Evolutionary conservation across 2,797 vertebrate species (phyloP).

Genomic region (Paedocypris micromegethes): DNA sequence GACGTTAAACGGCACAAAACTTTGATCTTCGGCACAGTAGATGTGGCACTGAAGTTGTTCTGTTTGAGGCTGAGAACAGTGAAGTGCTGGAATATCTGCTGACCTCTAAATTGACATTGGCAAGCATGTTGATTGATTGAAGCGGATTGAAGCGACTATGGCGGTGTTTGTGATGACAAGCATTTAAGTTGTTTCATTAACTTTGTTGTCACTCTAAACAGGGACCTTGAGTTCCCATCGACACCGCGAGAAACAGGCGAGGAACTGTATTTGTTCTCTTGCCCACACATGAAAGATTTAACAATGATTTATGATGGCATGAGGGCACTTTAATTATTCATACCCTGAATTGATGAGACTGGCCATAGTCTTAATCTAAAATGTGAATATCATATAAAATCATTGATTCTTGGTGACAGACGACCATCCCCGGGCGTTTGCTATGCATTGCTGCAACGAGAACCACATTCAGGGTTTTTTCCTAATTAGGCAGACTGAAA

Average conservation of each 20-base stretch:
- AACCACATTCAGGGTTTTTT: not conserved
- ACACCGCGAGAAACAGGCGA: not conserved
- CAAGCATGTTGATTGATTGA: not conserved
- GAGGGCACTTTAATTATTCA: slow-evolving; percentile 14
- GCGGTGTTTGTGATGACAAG: not conserved
- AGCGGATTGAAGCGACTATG: not conserved
- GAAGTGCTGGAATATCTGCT: slow-evolving; percentile 7
- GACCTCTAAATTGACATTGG: slow-evolving; percentile 4
- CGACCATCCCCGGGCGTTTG: not conserved
- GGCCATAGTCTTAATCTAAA: not conserved
- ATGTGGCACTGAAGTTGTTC: not conserved
- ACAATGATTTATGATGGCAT: slow-evolving; percentile 1
- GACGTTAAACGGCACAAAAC: too few species aligned
- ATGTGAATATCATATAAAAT: not conserved
- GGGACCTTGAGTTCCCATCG: not conserved
- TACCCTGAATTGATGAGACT: not conserved
- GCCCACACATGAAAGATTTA: not conserved
- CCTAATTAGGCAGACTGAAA: not conserved
- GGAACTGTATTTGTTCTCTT: not conserved
- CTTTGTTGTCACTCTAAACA: not conserved
- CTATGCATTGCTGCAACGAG: not conserved
- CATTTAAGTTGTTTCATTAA: slow-evolving; percentile 22
- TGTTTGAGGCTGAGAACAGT: not conserved
- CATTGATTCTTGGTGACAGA: not conserved
- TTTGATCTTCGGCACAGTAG: too few species aligned